Base-by-base conservation (phyloP, 2,113 vertebrate species). In the Gadus chalcogrammus region DNA sequence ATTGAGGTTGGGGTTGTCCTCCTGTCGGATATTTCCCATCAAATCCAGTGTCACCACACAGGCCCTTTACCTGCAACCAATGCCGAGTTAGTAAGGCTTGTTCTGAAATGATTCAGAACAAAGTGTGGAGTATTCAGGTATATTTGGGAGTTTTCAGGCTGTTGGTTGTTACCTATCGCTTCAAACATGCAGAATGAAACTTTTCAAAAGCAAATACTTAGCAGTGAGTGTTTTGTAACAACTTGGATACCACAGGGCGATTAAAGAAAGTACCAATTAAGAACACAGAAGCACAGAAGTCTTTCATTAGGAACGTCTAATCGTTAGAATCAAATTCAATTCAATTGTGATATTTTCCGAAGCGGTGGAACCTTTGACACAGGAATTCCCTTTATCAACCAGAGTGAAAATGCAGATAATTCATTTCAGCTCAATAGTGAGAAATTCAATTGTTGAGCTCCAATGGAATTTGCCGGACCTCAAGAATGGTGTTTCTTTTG, bases 391-490 rank as follows among this genome's bases (percentile, higher is more conserved):
- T 48, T 48, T 48, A 48, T 48, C 9, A 48, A 48, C 42, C 31
- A 55, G n/a, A 58, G 55, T 5, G 2, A 58, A 17, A 58, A 58
- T 48, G 55, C 15, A n/a, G 55, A 58, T 58, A 16, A 66, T 75
- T 74, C 59, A 52, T 73, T 58, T 48, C 22, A 65, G 65, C 15
- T 48, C 28, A 42, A 72, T 27, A 9, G 74, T 70, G 35, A 70
- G 67, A 59, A 24, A 82, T 81, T 79, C 68, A 67, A 70, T 84
- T 85, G 82, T 79, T 74, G 58, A 70, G 68, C 62, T 28, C 71
- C 65, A 27, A 74, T 84, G 78, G 77, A 87, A 86, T 88, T 89
- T 64, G 88, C 83, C 75, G 68, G 64, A 77, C 59, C 71, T 74
- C 69, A 76, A 69, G 64, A 81, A 78, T 68, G 70, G 65, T 75